These are phyloP conservation scores for Andrena haemorrhoa DNA, from an alignment of 2,888 invertebrate species.

Conservation along the genomic window DNA sequence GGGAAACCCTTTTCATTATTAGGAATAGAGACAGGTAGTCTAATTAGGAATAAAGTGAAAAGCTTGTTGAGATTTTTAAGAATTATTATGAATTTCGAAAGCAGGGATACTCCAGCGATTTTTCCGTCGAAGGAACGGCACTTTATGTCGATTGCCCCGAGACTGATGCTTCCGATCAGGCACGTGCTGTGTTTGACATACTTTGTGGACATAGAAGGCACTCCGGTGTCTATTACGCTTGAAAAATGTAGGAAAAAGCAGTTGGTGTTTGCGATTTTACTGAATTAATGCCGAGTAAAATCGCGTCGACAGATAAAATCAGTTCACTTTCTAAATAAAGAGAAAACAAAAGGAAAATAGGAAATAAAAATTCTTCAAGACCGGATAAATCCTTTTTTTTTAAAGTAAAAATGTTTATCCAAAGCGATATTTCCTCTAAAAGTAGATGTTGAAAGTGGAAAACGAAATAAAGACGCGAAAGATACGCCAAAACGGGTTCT, in stretches of 20 bases:
- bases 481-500: neutral
- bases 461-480: neutral
- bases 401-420: neutral
- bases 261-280: neutral
- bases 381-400: neutral
- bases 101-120: slow-evolving; percentile 11
- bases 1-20: too few species aligned
- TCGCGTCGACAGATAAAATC: neutral
- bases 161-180: slow-evolving; percentile 20
- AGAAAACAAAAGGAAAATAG: neutral
- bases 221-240: slow-evolving; percentile 11
- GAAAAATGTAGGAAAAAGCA: slow-evolving; percentile 1
- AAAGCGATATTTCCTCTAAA: neutral
- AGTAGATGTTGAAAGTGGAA: neutral
- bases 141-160: slow-evolving; percentile 2
- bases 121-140: slow-evolving; percentile 19
- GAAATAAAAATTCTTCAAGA: neutral
- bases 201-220: neutral
- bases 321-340: neutral
- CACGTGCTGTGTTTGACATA: slow-evolving; percentile 40
- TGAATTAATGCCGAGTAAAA: neutral
- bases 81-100: neutral
- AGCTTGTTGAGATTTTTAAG: neutral
- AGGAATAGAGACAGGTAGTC: too few species aligned
- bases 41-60: neutral